Base-by-base conservation (phyloP, 2,888 invertebrate genomes). In the Agriopis leucophaearia region DNA sequence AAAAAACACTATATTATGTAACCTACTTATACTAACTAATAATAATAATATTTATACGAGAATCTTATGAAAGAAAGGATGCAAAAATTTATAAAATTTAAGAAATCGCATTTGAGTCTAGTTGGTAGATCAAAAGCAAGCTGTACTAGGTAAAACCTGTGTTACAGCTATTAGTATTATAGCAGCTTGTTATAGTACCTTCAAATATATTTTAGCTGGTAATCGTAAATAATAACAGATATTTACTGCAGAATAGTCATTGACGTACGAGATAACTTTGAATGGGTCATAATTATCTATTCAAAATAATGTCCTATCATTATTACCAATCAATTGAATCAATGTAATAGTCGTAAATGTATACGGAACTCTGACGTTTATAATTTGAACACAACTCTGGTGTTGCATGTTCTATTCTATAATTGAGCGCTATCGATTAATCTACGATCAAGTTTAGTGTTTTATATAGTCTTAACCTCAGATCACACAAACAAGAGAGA, bases 261-360 rank as follows among this genome's bases (percentile, higher is more conserved):
- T 52, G 47, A 57, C 52, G 13, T n/a, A 12, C 58, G 62, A 45
- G 52, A 48, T 58, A 58, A 47, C n/a, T 67, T 42, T 62, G 52
- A 67, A 62, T 62, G 57, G 62, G 12, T 51, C 50, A 62, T 62
- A 45, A 67, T 62, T 58, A 58, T 47, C 56, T 56, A 57, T 56
- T 62, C 61, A 52, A 40, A 66, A 66, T 61, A 66, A 66, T 62
- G 52, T 54, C 45, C 57, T 62, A 66, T 66, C 68, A 56, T 68
- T 60, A 64, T 45, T 36, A 60, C 48, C 48, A 64, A 63, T 68
- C 63, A 59, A 59, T 55, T 44, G 44, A 64, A 63, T 68, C 63
- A 59, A 59, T 55, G 50, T 58, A 62, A 67, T 62, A 63, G 63
- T 64, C 63, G 51, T 62, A 67, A 66, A 66, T 62, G 56, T 52